A percentile compares a stretch with the other conserved stretches of the same genome.
Conservation (phyloP, 2,888 invertebrate species). For the Mallateleia sp. region DNA sequence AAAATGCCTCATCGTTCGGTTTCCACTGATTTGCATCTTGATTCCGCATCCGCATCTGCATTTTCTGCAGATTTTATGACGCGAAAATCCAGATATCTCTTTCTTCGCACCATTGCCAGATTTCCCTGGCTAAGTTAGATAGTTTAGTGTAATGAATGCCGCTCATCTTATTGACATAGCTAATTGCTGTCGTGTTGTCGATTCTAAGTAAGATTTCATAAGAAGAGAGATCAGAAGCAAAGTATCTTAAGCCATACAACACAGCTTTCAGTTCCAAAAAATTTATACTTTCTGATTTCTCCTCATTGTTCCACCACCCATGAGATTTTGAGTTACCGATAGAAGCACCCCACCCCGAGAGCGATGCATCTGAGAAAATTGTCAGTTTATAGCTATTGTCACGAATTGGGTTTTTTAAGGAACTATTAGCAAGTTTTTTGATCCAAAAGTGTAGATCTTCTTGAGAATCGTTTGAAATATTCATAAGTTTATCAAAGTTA, state of each 20-base stretch:
- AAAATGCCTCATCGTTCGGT: constrained; percentile 26
- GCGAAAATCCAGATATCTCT: constrained; percentile 1
- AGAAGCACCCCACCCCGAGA: too few relatives aligned
- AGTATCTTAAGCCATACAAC: background rate
- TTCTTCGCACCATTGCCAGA: constrained; percentile 14
- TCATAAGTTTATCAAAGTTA: too few relatives aligned
- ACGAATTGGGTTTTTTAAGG: too few relatives aligned
- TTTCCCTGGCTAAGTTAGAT: background rate
- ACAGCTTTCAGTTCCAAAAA: background rate
- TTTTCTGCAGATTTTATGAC: constrained; percentile 15
- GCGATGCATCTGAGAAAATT: too few relatives aligned
- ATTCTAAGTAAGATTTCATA: background rate
- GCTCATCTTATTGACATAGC: constrained; percentile 30
- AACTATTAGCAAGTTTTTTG: too few relatives aligned
- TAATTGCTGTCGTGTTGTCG: background rate
- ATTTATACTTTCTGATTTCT: background rate
- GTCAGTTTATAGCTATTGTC: too few relatives aligned
- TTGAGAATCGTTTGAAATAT: too few relatives aligned
- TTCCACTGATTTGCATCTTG: background rate
- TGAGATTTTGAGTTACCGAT: background rate
- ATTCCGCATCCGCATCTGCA: constrained; percentile 15
- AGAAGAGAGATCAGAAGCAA: background rate
- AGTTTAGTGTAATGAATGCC: background rate
- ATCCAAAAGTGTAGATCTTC: too few relatives aligned
- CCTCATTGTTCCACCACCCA: background rate